Evolutionary conservation across 2,797 vertebrate species (phyloP).

Genomic region (Vireo griseus): DNA sequence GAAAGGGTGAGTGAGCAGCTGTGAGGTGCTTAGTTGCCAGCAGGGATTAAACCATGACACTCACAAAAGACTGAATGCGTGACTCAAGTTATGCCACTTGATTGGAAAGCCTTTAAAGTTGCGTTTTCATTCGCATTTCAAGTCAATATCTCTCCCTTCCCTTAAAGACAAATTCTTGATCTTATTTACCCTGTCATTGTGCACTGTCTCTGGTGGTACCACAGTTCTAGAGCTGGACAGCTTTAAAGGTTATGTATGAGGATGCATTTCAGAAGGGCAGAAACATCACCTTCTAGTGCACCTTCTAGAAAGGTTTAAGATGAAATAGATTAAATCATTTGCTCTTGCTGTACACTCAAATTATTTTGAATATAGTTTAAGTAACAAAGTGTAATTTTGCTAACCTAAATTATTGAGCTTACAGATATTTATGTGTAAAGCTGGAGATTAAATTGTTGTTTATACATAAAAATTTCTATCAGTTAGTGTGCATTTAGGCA

Average conservation of each 20-base stretch:
- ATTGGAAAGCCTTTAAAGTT: background rate
- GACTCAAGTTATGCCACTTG: background rate
- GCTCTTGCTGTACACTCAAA: background rate
- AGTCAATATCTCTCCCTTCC: background rate
- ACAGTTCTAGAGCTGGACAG: background rate
- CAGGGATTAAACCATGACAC: background rate
- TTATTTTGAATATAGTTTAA: background rate
- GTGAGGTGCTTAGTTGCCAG: background rate
- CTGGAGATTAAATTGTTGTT: background rate
- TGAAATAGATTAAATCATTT: background rate
- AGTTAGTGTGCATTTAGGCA: background rate
- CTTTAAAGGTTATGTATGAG: background rate
- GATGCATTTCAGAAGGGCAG: background rate
- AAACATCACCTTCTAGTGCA: background rate
- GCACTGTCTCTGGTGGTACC: background rate
- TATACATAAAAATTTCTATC: background rate
- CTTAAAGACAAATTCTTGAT: background rate
- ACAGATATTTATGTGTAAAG: background rate
- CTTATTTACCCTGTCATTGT: fast-evolving
- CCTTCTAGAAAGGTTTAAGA: background rate
- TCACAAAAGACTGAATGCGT: fast-evolving
- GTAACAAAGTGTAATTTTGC: background rate
- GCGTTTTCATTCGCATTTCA: background rate
- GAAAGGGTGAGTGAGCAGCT: background rate
- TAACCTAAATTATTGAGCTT: background rate